phyloP scores from a whole-genome alignment of 2,113 vertebrate species.

The Colistium nudipinnis region DNA sequence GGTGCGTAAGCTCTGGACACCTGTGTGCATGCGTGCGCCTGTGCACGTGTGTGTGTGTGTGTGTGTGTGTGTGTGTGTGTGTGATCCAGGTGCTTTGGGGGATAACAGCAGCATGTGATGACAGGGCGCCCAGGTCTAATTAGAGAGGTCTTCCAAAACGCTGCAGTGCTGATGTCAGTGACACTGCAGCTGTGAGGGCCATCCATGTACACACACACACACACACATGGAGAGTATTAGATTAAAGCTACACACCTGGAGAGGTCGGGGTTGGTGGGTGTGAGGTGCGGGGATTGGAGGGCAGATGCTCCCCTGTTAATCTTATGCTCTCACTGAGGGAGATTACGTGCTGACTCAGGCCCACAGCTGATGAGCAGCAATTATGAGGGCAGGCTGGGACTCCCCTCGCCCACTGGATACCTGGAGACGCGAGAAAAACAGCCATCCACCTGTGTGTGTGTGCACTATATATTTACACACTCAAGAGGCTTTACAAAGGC shows the following conservation, averaged over 20 bases:
- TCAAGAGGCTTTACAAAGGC: background rate
- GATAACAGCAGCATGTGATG: slow-evolving; percentile 73
- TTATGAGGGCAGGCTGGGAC: slow-evolving; percentile 48
- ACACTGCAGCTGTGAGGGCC: slow-evolving; percentile 71
- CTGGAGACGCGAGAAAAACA: background rate
- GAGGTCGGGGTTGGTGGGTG: slow-evolving; percentile 4
- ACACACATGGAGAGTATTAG: slow-evolving; percentile 2
- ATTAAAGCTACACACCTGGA: slow-evolving; percentile 63
- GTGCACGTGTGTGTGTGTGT: slow-evolving; percentile 31
- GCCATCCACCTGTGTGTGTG: slow-evolving; percentile 45
- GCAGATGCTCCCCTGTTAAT: slow-evolving; percentile 32
- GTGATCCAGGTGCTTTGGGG: slow-evolving; percentile 52
- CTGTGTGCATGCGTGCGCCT: slow-evolving; percentile 48
- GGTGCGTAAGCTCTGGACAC: slow-evolving; percentile 42
- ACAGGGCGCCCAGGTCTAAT: slow-evolving; percentile 75
- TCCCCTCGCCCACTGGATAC: slow-evolving; percentile 44
- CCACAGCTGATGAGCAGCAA: slow-evolving; percentile 60
- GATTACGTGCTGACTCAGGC: slow-evolving; percentile 75
- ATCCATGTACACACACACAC: slow-evolving; percentile 20
- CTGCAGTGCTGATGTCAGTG: slow-evolving; percentile 71
- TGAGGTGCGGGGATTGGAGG: slow-evolving; percentile 15
- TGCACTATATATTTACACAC: slow-evolving; percentile 8
- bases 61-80: slow-evolving; percentile 30
- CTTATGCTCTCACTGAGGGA: slow-evolving; percentile 40
- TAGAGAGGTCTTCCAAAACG: slow-evolving; percentile 62